Evolutionary conservation across 2,113 vertebrate genomes (phyloP).

Genomic region (Phodopus roborovskii): DNA sequence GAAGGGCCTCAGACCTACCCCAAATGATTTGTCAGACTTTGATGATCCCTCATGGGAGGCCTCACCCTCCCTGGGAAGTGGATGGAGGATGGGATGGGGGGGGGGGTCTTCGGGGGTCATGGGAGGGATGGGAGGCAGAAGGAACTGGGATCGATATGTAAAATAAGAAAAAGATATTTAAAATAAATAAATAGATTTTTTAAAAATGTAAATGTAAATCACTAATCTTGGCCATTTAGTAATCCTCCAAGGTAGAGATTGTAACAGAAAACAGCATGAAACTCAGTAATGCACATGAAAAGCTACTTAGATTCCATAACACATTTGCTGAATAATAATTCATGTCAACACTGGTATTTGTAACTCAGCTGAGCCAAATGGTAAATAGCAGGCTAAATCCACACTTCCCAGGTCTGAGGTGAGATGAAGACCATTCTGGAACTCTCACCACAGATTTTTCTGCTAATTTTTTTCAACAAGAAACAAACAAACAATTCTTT

Average conservation of each 20-base stretch:
- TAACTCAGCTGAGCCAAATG: constrained; percentile 8
- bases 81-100: too few species aligned
- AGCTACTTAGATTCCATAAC: constrained; percentile 35
- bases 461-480: background rate
- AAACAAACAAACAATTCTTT: background rate
- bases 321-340: constrained; percentile 39
- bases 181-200: too few species aligned
- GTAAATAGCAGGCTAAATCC: constrained; percentile 8
- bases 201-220: constrained; percentile 27
- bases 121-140: too few species aligned
- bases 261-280: constrained; percentile 19
- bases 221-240: constrained; percentile 14
- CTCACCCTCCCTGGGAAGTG: too few species aligned
- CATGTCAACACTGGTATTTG: background rate
- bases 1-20: too few species aligned
- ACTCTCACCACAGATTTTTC: constrained; percentile 5
- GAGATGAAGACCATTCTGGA: background rate
- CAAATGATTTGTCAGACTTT: too few species aligned
- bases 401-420: background rate
- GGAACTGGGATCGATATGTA: too few species aligned
- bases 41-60: too few species aligned
- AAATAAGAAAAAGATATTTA: too few species aligned
- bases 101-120: too few species aligned
- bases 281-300: constrained; percentile 36
- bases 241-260: background rate